Conservation (phyloP, 2,888 invertebrate species). For the Molorchus minor region DNA sequence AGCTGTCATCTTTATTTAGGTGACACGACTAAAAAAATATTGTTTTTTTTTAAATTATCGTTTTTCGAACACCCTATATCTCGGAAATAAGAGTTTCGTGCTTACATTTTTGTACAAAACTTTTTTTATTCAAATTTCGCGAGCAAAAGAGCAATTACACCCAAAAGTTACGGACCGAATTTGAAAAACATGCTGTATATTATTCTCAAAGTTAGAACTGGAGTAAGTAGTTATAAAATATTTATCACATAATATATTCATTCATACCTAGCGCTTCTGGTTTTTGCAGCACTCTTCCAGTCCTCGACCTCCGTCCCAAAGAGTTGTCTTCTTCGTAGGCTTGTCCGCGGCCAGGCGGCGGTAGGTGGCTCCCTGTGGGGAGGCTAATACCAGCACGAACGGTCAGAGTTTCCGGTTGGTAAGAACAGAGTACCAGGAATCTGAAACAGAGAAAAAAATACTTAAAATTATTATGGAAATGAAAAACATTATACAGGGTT, state of each 20-base stretch:
- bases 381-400: conserved; percentile 81
- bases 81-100: too few species aligned
- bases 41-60: too few species aligned
- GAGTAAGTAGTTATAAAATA: background rate
- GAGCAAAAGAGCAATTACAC: too few species aligned
- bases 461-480: too few species aligned
- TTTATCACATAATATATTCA: background rate
- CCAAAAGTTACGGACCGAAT: background rate
- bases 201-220: background rate
- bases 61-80: too few species aligned
- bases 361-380: conserved; percentile 66
- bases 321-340: conserved; percentile 55
- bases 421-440: conserved; percentile 82
- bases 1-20: too few species aligned
- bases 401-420: conserved; percentile 83
- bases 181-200: too few species aligned
- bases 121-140: too few species aligned
- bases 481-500: too few species aligned
- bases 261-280: conserved; percentile 60
- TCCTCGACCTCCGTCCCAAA: conserved; percentile 52
- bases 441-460: conserved; percentile 55
- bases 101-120: too few species aligned
- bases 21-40: too few species aligned
- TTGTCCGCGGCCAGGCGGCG: conserved; percentile 61
- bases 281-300: conserved; percentile 53